Base-by-base conservation (phyloP, 1,140 invertebrate species). In the Eriosoma lanigerum region DNA sequence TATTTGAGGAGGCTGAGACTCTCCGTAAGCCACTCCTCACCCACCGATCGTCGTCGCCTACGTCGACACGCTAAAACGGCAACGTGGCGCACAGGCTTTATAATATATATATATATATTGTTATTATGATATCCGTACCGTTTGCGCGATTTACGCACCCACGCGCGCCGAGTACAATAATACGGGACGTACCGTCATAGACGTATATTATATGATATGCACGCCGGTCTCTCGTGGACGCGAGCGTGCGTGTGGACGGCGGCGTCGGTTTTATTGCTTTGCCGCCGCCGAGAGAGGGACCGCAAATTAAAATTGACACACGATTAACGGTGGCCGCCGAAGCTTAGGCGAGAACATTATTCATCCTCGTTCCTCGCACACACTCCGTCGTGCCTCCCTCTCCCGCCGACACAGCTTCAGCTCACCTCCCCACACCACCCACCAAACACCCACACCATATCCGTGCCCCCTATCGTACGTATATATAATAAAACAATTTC, bases 241-340 rank as follows among this genome's bases (percentile, higher is more conserved):
- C 32, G 32, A 38, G 32, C 32, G 32, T 19, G 58, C 26, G 64
- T 17, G n/a, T 9, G 8, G 24, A 50, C 32, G 17, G 46, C 12
- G 48, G 15, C 26, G 1, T 21, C 19, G 29, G 60, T 64, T 64
- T 32, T 64, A 64, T 64, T 38, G 29, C 60, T 29, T 24, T 24
- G 9, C 17, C 29, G 32, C 62, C 32, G 32, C 19, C 19, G 62
- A n/a, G 46, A 62, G 15, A 73, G 13, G 68, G 44, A 66, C n/a
- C 26, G 17, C 17, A 75, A 75, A 75, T 75, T 75, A 75, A 75
- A 75, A 75, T 75, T 56, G 70, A 75, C 70, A 75, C 70, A 32
- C 50, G 68, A 72, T 72, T 54, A 72, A 72, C 68, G 24, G 24
- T 62, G 19, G 60, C 29, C 9, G 17, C 26, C 68, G 17, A 9